Percentiles rank a stretch among this genome's conserved stretches.
Conservation (phyloP, 2,113 vertebrate genomes). For the Hemicordylus capensis region DNA sequence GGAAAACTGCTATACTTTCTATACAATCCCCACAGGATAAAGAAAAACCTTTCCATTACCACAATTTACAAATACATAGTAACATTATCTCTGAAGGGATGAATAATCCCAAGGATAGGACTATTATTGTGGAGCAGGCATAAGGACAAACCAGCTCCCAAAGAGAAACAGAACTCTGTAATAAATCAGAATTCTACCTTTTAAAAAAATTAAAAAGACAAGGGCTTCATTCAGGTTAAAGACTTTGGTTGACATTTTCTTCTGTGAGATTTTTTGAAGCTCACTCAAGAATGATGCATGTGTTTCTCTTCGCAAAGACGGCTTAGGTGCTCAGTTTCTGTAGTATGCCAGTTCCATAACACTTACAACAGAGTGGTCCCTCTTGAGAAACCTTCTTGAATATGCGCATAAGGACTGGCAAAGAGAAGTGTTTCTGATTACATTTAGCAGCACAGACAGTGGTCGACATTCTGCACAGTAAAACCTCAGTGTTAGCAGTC, state of each 20-base stretch:
- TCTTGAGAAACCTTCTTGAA: background rate
- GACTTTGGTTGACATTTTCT: background rate
- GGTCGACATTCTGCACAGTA: too few species aligned
- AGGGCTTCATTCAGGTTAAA: background rate
- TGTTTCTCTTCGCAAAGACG: background rate
- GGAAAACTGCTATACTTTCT: background rate
- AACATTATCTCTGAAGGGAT: background rate
- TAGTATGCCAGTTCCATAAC: background rate
- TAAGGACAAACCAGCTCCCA: background rate
- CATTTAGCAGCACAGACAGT: background rate
- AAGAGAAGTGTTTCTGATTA: slow-evolving; percentile 2
- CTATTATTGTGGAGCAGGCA: background rate
- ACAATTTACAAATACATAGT: background rate
- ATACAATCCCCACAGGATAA: background rate
- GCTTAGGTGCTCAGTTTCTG: background rate
- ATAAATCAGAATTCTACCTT: background rate
- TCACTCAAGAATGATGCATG: background rate
- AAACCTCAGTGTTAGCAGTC: too few species aligned
- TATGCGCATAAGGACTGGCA: background rate
- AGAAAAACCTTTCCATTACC: background rate
- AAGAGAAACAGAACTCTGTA: too few species aligned
- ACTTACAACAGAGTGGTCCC: background rate
- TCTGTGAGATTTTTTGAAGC: too few species aligned
- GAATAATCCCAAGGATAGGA: background rate
- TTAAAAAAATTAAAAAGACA: background rate